Percentiles rank a stretch among this genome's conserved stretches.
Evolutionary conservation across 2,797 vertebrate species (phyloP).

Genomic region (Megaceryle alcyon): DNA sequence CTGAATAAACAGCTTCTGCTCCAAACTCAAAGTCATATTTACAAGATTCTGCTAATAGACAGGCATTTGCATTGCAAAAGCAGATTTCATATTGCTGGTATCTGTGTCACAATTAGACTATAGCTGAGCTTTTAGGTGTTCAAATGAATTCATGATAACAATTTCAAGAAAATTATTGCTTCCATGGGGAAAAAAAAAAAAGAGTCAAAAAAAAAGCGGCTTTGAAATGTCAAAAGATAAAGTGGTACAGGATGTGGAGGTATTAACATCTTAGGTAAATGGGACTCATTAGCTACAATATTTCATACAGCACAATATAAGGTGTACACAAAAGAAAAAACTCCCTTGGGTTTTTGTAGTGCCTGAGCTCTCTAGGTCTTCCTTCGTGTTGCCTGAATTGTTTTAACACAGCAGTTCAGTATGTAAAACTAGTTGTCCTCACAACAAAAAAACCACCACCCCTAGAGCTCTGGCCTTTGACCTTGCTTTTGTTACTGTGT

Average conservation of each 20-base stretch:
- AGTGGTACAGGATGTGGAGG: constrained; percentile 62
- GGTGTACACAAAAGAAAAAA: constrained; percentile 44
- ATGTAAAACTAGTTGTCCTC: neutral
- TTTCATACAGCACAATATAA: constrained; percentile 47
- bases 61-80: constrained; percentile 65
- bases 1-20: constrained; percentile 72
- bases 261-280: constrained; percentile 56
- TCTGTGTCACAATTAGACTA: constrained; percentile 34
- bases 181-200: neutral
- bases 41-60: constrained; percentile 47
- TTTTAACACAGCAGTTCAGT: constrained; percentile 2
- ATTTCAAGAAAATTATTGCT: constrained; percentile 25
- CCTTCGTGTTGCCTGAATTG: neutral
- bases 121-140: constrained; percentile 44
- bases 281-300: constrained; percentile 62
- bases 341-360: constrained; percentile 40
- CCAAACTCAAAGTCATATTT: constrained; percentile 44
- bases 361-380: neutral
- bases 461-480: neutral
- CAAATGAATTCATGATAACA: constrained; percentile 41
- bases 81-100: neutral
- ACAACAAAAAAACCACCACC: neutral
- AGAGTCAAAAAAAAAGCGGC: neutral
- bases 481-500: neutral
- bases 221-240: constrained; percentile 52